phyloP scores from a whole-genome alignment of 2,113 vertebrate genomes.

The Corythaeola cristata region DNA sequence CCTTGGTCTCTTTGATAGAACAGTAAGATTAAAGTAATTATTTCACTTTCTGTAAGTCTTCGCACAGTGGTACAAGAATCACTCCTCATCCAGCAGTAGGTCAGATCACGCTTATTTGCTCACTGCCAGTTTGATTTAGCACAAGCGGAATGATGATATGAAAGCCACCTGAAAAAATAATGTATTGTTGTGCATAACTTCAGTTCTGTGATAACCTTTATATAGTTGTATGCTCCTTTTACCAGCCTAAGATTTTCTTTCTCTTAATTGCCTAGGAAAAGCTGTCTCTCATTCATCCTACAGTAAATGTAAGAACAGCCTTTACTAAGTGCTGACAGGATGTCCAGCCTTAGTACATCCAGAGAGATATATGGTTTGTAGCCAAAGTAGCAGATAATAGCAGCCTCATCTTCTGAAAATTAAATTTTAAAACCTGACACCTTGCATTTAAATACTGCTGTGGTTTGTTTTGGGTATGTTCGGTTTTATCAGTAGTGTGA shows the following conservation, averaged over 20 bases:
- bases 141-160: not conserved
- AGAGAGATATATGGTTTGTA: not conserved
- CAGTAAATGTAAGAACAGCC: not conserved
- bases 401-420: not conserved
- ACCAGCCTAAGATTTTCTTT: not conserved
- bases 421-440: not conserved
- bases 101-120: not conserved
- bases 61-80: not conserved
- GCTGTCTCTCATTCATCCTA: not conserved
- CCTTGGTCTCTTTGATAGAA: conserved; percentile 19
- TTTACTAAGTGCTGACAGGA: not conserved
- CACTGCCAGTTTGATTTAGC: not conserved
- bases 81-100: not conserved
- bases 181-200: not conserved
- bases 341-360: not conserved
- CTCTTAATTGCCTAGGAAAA: not conserved
- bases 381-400: not conserved
- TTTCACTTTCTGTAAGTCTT: conserved; percentile 4
- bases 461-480: not conserved
- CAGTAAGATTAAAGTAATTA: conserved; percentile 36
- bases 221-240: not conserved
- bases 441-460: not conserved
- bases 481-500: not conserved
- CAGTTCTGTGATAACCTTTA: not conserved
- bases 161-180: not conserved